A percentile compares a stretch with the other conserved stretches of the same genome.
Evolutionary conservation across 2,113 vertebrate species (phyloP).

Genomic region (Amblyornis subalaris): DNA sequence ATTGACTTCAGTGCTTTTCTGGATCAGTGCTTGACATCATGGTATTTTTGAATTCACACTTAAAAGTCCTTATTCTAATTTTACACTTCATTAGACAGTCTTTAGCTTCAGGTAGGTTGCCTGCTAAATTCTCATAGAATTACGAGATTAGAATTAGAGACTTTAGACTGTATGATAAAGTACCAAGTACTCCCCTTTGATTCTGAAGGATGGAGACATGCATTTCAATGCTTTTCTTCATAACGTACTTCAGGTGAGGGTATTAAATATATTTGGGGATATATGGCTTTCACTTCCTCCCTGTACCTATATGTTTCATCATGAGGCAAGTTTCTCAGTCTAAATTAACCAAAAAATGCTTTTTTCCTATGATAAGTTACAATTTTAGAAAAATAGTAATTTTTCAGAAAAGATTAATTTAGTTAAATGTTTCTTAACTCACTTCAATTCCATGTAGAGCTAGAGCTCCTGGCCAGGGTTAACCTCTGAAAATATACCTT

Average conservation of each 20-base stretch:
- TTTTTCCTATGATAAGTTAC: neutral
- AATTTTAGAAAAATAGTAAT: neutral
- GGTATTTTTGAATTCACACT: neutral
- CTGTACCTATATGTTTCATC: neutral
- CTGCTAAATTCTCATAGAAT: neutral
- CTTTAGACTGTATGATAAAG: neutral
- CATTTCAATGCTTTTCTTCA: neutral
- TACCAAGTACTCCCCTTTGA: neutral
- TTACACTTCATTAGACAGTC: neutral
- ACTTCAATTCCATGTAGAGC: neutral
- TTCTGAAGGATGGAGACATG: neutral
- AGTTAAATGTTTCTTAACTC: neutral
- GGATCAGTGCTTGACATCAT: neutral
- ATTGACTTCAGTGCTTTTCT: neutral
- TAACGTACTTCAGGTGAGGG: neutral
- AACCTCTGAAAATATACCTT: neutral
- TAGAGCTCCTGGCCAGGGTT: neutral
- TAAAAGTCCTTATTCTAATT: neutral
- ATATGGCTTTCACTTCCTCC: neutral
- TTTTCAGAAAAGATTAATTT: neutral
- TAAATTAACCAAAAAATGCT: neutral
- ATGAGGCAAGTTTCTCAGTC: neutral
- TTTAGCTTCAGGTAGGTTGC: neutral
- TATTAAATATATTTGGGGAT: fast-evolving
- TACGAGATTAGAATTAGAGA: neutral